Percentiles rank a stretch among this genome's conserved stretches.
These are phyloP conservation scores for Petrocephalus sullivani DNA, from an alignment of 2,797 vertebrate genomes.

Conservation along the genomic window DNA sequence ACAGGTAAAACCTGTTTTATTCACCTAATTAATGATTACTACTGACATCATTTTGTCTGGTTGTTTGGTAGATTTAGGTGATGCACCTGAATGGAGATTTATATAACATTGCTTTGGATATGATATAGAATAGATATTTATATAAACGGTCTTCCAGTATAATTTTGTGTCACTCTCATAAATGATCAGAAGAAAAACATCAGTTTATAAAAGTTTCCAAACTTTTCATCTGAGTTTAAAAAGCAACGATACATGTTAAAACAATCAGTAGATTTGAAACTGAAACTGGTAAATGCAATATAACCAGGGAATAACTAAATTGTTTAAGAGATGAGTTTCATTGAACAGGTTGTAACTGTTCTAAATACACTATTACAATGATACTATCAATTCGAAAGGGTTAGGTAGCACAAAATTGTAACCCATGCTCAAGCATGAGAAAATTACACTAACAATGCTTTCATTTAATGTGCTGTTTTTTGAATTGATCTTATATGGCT, in stretches of 20 bases:
- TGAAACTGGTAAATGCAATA: neutral
- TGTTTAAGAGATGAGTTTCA: neutral
- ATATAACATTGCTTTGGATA: neutral
- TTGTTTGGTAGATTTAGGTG: neutral
- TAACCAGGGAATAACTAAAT: neutral
- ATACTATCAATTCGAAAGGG: neutral
- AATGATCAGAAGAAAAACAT: neutral
- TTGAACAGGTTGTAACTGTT: neutral
- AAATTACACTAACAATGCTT: neutral
- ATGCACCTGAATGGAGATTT: neutral
- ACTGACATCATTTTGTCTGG: neutral
- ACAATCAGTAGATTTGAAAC: neutral
- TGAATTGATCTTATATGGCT: neutral
- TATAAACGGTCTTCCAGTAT: neutral
- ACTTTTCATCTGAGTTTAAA: neutral
- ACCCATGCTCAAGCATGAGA: neutral
- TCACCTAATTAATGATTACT: neutral
- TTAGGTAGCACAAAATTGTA: neutral
- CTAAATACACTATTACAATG: neutral
- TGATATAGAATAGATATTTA: neutral
- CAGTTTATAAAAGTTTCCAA: neutral
- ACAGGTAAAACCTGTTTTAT: slow-evolving; percentile 72
- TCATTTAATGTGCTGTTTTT: neutral
- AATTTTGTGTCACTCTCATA: neutral
- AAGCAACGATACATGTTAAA: neutral